Percentiles rank a stretch among this genome's conserved stretches.
Conservation (phyloP, 2,797 vertebrate species). For the Chelidonichthys spinosus region DNA sequence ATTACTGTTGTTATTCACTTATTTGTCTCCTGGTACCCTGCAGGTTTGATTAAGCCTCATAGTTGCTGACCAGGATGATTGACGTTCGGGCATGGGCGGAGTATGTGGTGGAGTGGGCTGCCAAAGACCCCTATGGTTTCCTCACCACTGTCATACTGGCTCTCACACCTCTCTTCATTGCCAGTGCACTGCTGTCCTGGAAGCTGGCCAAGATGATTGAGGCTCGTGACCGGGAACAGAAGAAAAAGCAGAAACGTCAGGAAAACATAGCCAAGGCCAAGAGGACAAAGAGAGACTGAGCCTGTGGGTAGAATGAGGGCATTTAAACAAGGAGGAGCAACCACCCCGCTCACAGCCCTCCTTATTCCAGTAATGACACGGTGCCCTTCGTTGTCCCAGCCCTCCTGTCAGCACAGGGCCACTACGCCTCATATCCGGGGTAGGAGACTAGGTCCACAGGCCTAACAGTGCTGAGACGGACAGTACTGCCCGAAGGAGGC, state of each 20-base stretch:
- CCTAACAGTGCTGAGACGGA: conserved; percentile 70
- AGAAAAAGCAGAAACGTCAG: conserved; percentile 97
- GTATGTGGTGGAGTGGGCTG: conserved; percentile 98
- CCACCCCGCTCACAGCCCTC: conserved; percentile 49
- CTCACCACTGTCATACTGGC: conserved; percentile 96
- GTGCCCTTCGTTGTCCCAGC: conserved; percentile 65
- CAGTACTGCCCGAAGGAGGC: conserved; percentile 65
- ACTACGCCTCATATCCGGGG: conserved; percentile 46
- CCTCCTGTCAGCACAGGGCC: conserved; percentile 64
- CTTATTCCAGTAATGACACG: conserved; percentile 56
- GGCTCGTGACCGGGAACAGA: conserved; percentile 94
- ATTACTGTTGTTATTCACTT: neutral
- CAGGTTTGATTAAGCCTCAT: conserved; percentile 55
- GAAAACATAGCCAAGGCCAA: conserved; percentile 99
- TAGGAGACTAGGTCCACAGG: conserved; percentile 54
- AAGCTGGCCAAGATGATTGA: conserved; percentile 99
- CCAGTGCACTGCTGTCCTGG: conserved; percentile 96
- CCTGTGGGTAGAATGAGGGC: conserved; percentile 42
- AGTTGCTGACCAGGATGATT: conserved; percentile 85
- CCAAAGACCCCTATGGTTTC: conserved; percentile 98
- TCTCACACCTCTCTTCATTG: conserved; percentile 94
- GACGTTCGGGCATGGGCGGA: conserved; percentile 95
- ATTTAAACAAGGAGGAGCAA: conserved; percentile 42
- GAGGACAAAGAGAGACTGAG: conserved; percentile 94
- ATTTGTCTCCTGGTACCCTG: conserved; percentile 3